Evolutionary conservation across 2,888 invertebrate species (phyloP).

Genomic region (Spilarctia lutea): DNA sequence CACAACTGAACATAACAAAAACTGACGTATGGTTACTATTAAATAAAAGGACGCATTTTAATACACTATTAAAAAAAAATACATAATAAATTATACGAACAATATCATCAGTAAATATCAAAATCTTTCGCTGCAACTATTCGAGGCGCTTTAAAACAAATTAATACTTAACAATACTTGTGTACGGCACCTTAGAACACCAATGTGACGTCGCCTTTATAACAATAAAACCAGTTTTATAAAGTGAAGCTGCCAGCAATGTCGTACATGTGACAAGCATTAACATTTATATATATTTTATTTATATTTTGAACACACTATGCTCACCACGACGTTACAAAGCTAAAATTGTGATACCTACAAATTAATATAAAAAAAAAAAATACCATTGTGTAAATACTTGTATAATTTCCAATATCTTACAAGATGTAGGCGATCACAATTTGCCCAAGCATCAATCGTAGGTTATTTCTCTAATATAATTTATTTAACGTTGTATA

Average conservation of each 20-base stretch:
- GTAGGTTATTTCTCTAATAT: conserved; percentile 37
- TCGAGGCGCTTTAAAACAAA: conserved; percentile 14
- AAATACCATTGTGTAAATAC: neutral
- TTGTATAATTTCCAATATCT: neutral
- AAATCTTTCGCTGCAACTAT: conserved; percentile 4
- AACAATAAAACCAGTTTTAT: conserved; percentile 39
- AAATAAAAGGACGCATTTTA: too few species aligned
- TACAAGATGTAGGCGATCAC: conserved; percentile 15
- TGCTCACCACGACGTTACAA: conserved; percentile 28
- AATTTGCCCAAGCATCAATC: conserved; percentile 27
- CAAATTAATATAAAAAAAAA: neutral
- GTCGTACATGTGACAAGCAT: conserved; percentile 41
- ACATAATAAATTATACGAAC: too few species aligned
- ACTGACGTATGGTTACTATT: too few species aligned
- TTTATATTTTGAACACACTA: conserved; percentile 53
- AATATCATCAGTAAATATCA: conserved; percentile 12
- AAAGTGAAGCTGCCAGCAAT: conserved; percentile 32
- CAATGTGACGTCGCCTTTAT: neutral
- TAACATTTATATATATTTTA: conserved; percentile 48
- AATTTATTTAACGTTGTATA: conserved; percentile 33
- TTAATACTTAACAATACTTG: conserved; percentile 25
- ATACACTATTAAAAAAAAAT: too few species aligned
- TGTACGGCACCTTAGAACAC: conserved; percentile 16
- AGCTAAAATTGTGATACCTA: conserved; percentile 21
- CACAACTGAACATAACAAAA: neutral